Percentiles rank a stretch among this genome's conserved stretches.
Evolutionary conservation across 2,113 vertebrate species (phyloP).

Genomic region (Tyrannus savana): DNA sequence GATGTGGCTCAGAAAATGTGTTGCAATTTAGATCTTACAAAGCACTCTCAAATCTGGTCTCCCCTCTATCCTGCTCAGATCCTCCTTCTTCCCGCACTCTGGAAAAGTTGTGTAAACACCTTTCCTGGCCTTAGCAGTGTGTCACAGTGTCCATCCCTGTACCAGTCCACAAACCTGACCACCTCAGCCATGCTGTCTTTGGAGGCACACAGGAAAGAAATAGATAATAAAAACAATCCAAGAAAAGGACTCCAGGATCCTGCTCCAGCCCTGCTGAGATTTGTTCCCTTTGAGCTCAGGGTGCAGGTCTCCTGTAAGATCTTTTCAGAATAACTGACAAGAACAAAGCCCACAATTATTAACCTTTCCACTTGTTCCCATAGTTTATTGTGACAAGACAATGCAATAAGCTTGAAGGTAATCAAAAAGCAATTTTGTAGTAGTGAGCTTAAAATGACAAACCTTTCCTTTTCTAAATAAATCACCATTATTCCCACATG

Average conservation of each 20-base stretch:
- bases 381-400: conserved; percentile 85
- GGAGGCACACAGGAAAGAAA: conserved; percentile 1
- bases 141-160: neutral
- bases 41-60: neutral
- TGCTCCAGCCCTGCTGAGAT: neutral
- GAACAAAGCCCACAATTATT: conserved; percentile 75
- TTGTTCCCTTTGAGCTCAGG: neutral
- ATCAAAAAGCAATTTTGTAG: conserved; percentile 84
- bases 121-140: neutral
- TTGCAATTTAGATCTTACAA: neutral
- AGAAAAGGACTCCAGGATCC: neutral
- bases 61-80: neutral
- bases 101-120: neutral
- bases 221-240: neutral
- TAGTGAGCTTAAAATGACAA: conserved; percentile 82
- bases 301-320: conserved; percentile 23
- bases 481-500: conserved; percentile 81
- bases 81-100: neutral
- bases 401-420: conserved; percentile 80
- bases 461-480: conserved; percentile 83
- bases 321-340: conserved; percentile 67
- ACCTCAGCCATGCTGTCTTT: neutral
- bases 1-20: neutral
- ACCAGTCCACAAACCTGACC: neutral
- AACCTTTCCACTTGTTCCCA: conserved; percentile 81